A percentile compares a stretch with the other conserved stretches of the same genome.
phyloP scores from a whole-genome alignment of 2,888 invertebrate genomes.

The Ectemnius cavifrons region DNA sequence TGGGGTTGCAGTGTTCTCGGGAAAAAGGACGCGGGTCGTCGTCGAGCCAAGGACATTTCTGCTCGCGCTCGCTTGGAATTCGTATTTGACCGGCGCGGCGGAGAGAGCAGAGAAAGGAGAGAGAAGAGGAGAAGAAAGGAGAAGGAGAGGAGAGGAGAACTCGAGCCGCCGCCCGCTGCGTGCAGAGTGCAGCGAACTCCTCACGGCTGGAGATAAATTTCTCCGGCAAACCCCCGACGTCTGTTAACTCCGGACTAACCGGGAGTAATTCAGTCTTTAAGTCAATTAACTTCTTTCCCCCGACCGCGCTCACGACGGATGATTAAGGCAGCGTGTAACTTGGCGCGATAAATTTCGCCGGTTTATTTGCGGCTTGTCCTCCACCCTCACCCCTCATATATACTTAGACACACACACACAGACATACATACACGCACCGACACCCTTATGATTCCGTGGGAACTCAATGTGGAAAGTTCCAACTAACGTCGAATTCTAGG shows the following conservation, averaged over 20 bases:
- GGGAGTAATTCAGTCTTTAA: conserved; percentile 52
- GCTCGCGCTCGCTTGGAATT: not conserved
- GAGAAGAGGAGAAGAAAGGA: too few species aligned
- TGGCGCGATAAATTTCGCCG: conserved; percentile 61
- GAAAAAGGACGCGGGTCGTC: too few species aligned
- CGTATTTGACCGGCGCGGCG: not conserved
- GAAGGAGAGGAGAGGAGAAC: too few species aligned
- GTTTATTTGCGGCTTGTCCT: conserved; percentile 56
- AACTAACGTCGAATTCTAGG: conserved; percentile 5
- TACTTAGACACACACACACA: not conserved
- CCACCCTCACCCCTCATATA: conserved; percentile 22
- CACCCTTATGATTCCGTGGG: too few species aligned
- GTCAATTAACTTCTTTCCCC: conserved; percentile 59
- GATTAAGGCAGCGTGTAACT: conserved; percentile 60
- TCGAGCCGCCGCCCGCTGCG: conserved; percentile 7
- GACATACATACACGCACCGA: too few species aligned
- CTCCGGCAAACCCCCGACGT: conserved; percentile 40
- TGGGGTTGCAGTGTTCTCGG: too few species aligned
- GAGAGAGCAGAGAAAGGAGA: not conserved
- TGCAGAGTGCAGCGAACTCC: conserved; percentile 11
- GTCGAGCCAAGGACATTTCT: conserved; percentile 18
- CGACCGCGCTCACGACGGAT: conserved; percentile 51
- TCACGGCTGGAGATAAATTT: conserved; percentile 36
- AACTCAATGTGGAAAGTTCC: not conserved
- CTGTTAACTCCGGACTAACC: conserved; percentile 49